These are phyloP conservation scores for Oegoconia quadripuncta DNA, from an alignment of 2,888 invertebrate species.

Conservation along the genomic window DNA sequence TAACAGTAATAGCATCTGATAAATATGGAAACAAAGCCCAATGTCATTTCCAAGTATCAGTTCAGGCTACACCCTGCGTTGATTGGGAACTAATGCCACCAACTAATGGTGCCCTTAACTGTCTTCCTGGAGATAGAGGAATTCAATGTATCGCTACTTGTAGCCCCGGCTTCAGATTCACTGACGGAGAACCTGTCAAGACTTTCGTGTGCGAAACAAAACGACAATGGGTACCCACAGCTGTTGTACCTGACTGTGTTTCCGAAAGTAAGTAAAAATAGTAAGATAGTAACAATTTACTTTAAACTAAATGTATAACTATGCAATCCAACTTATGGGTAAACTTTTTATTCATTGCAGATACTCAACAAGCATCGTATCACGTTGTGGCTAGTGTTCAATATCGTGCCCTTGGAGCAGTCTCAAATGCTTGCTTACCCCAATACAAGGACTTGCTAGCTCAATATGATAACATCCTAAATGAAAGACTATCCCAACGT, in stretches of 20 bases:
- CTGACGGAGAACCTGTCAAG: constrained; percentile 93
- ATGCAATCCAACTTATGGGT: neutral
- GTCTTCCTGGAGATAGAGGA: constrained; percentile 89
- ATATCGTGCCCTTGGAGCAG: constrained; percentile 94
- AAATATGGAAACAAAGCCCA: constrained; percentile 92
- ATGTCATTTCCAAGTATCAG: constrained; percentile 96
- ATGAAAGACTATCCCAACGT: constrained; percentile 90
- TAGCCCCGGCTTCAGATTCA: constrained; percentile 92
- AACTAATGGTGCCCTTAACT: constrained; percentile 92
- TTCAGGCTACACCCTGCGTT: constrained; percentile 95
- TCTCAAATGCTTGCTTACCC: constrained; percentile 88
- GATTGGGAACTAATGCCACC: constrained; percentile 96
- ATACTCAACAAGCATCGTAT: constrained; percentile 96
- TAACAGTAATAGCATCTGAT: constrained; percentile 93
- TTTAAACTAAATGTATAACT: neutral
- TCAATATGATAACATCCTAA: constrained; percentile 89
- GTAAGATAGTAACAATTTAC: neutral
- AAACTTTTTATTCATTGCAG: constrained; percentile 50
- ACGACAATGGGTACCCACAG: constrained; percentile 91
- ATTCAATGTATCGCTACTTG: constrained; percentile 94
- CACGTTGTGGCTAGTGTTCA: constrained; percentile 92
- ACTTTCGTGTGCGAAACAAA: constrained; percentile 91
- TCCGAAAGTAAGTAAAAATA: constrained; percentile 85
- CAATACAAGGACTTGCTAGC: constrained; percentile 91
- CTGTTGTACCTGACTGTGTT: constrained; percentile 96